Conservation (phyloP, 2,888 invertebrate genomes). For the Bugulina stolonifera region DNA sequence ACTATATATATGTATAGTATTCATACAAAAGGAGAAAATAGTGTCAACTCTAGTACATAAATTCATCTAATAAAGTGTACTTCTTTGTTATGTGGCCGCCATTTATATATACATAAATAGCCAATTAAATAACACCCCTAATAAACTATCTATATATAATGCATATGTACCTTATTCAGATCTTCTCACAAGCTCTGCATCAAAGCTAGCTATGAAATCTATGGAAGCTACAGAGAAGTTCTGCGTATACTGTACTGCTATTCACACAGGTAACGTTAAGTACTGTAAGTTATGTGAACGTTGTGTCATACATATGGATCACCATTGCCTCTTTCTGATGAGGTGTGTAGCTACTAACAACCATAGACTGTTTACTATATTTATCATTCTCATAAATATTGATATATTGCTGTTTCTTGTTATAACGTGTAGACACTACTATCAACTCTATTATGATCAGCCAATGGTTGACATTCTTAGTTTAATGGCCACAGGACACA, state of each 20-base stretch:
- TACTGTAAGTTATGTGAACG: conserved; percentile 48
- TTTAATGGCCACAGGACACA: conserved; percentile 32
- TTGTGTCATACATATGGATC: conserved; percentile 48
- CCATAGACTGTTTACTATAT: conserved; percentile 45
- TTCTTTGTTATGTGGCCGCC: no score
- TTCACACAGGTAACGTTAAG: conserved; percentile 31
- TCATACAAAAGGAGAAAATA: no score
- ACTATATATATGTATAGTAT: no score
- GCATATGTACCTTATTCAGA: no score
- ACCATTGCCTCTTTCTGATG: conserved; percentile 51
- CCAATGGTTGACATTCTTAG: conserved; percentile 28
- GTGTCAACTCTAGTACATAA: no score
- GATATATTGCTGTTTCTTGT: conserved; percentile 39
- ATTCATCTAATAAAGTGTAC: no score
- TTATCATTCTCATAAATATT: conserved; percentile 35
- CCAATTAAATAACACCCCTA: no score
- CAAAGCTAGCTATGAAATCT: conserved; percentile 5
- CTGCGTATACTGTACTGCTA: conserved; percentile 3
- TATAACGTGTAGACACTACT: conserved; percentile 31
- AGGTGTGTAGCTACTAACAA: conserved; percentile 46
- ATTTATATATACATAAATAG: no score
- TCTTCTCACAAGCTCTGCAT: no score
- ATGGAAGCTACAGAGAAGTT: not conserved
- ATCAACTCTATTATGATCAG: conserved; percentile 29
- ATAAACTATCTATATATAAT: no score